Evolutionary conservation across 2,888 invertebrate genomes (phyloP).

Genomic region (Hyposoter didymator): DNA sequence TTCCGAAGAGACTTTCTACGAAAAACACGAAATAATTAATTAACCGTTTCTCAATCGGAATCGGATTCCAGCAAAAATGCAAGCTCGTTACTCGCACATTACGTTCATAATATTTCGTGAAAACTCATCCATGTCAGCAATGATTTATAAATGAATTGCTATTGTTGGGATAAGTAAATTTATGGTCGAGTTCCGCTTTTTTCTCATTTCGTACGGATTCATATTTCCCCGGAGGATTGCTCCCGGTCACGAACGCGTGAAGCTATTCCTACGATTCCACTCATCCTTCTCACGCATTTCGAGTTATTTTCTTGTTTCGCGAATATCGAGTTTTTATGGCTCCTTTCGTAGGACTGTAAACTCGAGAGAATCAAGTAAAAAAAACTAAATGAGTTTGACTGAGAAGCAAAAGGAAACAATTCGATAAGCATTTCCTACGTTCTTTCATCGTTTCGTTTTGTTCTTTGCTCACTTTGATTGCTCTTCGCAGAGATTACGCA

Average conservation of each 20-base stretch:
- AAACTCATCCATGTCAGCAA: neutral
- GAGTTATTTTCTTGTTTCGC: constrained; percentile 6
- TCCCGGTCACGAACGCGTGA: constrained; percentile 59
- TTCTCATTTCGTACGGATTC: neutral
- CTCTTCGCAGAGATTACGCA: neutral
- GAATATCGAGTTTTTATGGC: neutral
- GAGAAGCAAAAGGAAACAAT: constrained; percentile 25
- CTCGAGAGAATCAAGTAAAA: constrained; percentile 43
- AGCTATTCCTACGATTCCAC: constrained; percentile 64
- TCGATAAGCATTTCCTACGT: neutral
- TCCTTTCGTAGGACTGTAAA: constrained; percentile 33
- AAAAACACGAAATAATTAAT: no score
- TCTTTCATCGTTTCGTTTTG: neutral
- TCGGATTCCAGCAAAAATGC: neutral
- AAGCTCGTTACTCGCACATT: neutral
- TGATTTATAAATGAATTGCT: neutral
- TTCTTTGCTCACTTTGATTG: neutral
- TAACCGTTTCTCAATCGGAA: neutral
- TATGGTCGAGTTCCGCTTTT: neutral
- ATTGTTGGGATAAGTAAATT: neutral
- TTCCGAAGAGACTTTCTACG: no score
- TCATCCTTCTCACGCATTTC: constrained; percentile 49
- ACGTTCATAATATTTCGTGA: neutral
- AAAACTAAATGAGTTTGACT: constrained; percentile 44
- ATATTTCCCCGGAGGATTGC: neutral